These are phyloP conservation scores for Malaclemys terrapin DNA, from an alignment of 2,113 vertebrate species.

Conservation along the genomic window DNA sequence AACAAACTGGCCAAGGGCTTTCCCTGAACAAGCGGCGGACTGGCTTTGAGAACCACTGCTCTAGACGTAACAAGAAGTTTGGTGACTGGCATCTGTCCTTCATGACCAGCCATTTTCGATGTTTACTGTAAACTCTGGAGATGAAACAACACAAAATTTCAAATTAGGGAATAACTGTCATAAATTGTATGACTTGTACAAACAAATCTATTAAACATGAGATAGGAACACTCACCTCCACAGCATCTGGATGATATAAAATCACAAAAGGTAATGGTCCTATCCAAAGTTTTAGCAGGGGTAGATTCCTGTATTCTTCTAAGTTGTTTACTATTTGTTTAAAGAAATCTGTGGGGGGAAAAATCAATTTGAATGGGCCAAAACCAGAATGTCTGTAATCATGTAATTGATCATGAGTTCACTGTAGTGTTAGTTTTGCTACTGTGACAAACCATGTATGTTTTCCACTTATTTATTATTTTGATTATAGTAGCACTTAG, in stretches of 20 bases:
- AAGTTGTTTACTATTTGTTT: conserved; percentile 76
- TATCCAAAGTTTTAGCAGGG: conserved; percentile 90
- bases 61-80: not conserved
- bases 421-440: not conserved
- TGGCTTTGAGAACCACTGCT: not conserved
- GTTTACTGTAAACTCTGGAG: not conserved
- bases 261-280: conserved; percentile 85
- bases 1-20: no score
- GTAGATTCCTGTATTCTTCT: conserved; percentile 55
- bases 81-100: not conserved
- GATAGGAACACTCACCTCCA: conserved; percentile 84
- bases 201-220: not conserved
- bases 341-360: conserved; percentile 88
- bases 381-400: not conserved
- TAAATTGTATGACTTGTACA: not conserved
- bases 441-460: not conserved
- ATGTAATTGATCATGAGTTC: not conserved
- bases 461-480: not conserved
- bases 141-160: not conserved
- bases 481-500: not conserved
- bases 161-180: not conserved
- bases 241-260: conserved; percentile 86
- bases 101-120: not conserved
- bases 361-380: not conserved
- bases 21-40: no score